A percentile compares a stretch with the other conserved stretches of the same genome.
Evolutionary conservation across 64 coral and sea anemone genomes (phyloP).

Genomic region (Montipora foliosa): DNA sequence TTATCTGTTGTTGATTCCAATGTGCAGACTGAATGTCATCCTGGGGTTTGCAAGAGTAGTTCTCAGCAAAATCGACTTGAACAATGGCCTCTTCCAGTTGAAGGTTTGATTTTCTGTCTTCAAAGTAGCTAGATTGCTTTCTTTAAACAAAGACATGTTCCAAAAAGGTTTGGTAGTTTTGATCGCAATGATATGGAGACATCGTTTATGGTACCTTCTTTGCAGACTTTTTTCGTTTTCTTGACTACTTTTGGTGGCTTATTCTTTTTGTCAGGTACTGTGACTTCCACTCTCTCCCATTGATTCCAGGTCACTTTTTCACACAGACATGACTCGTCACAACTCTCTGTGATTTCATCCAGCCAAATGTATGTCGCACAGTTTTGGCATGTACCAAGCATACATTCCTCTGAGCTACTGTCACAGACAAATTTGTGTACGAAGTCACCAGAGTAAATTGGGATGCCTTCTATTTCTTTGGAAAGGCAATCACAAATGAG

Average conservation of each 20-base stretch:
- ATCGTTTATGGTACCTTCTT: conserved; percentile 63
- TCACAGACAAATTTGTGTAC: conserved; percentile 55
- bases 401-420: conserved; percentile 40
- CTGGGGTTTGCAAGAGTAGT: conserved; percentile 15
- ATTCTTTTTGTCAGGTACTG: neutral
- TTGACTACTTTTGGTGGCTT: conserved; percentile 51
- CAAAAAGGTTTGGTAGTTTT: conserved; percentile 13
- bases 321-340: neutral
- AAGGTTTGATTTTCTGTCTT: neutral
- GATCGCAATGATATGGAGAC: conserved; percentile 54
- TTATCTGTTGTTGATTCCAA: conserved; percentile 4
- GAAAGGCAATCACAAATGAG: conserved; percentile 60
- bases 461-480: conserved; percentile 54
- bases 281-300: conserved; percentile 48
- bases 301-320: conserved; percentile 47
- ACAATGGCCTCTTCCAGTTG: neutral
- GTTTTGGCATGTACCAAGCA: conserved; percentile 61
- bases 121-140: conserved; percentile 13
- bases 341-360: neutral
- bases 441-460: conserved; percentile 53
- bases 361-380: conserved; percentile 53
- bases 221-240: conserved; percentile 64
- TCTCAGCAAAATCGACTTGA: conserved; percentile 20
- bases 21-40: conserved; percentile 21
- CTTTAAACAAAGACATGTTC: conserved; percentile 17